phyloP scores from a whole-genome alignment of 2,113 vertebrate genomes.

The Syngnathoides biaculeatus region DNA sequence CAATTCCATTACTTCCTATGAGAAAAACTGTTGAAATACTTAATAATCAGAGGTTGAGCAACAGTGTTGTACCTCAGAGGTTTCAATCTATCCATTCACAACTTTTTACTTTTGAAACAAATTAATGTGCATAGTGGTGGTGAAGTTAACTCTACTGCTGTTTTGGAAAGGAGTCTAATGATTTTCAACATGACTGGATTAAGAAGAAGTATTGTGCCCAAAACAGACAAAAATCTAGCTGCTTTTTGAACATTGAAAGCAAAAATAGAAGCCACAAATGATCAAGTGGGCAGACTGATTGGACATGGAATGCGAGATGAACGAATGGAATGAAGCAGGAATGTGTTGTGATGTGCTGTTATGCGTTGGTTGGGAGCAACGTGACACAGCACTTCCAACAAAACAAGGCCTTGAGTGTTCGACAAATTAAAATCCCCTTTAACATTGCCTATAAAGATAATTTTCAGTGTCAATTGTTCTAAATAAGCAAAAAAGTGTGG shows the following conservation, averaged over 20 bases:
- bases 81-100: background rate
- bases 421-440: constrained; percentile 6
- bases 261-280: constrained; percentile 12
- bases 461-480: background rate
- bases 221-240: constrained; percentile 16
- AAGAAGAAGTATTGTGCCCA: background rate
- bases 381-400: constrained; percentile 25
- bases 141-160: background rate
- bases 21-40: background rate
- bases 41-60: background rate
- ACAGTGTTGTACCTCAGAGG: background rate
- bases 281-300: constrained; percentile 17
- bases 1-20: background rate
- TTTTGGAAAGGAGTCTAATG: background rate
- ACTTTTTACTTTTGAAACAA: background rate
- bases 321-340: constrained; percentile 34
- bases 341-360: constrained; percentile 24
- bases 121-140: background rate
- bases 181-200: background rate
- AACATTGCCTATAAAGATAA: background rate
- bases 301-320: constrained; percentile 26
- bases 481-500: background rate
- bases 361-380: constrained; percentile 11
- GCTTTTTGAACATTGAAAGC: background rate
- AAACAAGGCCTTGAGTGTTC: constrained; percentile 35